A percentile compares a stretch with the other conserved stretches of the same genome.
Conservation (phyloP, 1,140 invertebrate genomes). For the Ceratoteleas bidentatus region DNA sequence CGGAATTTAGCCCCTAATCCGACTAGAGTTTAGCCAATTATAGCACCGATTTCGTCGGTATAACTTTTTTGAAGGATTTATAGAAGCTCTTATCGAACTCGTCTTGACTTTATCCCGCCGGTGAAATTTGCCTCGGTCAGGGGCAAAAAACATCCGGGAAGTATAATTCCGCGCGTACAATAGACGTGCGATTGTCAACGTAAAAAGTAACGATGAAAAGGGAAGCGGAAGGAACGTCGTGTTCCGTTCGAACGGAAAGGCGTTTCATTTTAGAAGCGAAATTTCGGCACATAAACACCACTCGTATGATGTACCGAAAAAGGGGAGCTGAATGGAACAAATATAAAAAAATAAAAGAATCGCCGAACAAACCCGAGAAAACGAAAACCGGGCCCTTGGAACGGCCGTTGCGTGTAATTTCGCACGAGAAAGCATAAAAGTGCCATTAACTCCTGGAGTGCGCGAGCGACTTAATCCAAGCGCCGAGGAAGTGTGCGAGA, state of each 20-base stretch:
- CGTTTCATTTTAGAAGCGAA: too few species aligned
- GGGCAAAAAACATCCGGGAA: constrained; percentile 25
- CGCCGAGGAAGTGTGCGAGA: constrained; percentile 33
- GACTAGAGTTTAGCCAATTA: constrained; percentile 67
- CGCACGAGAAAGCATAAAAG: constrained; percentile 19
- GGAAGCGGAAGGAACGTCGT: too few species aligned
- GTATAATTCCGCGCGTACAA: constrained; percentile 19
- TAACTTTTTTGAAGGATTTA: constrained; percentile 68
- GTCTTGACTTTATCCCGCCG: constrained; percentile 48
- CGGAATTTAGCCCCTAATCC: constrained; percentile 65
- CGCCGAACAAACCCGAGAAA: neutral
- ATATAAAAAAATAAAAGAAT: neutral
- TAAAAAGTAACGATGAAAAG: neutral
- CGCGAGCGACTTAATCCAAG: constrained; percentile 35
- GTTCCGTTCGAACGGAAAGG: too few species aligned
- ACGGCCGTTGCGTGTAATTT: constrained; percentile 30
- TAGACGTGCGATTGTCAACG: constrained; percentile 11
- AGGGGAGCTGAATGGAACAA: neutral
- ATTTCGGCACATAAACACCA: too few species aligned
- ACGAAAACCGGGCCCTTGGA: neutral
- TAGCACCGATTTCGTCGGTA: constrained; percentile 65
- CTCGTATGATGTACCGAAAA: too few species aligned
- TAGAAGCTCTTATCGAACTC: constrained; percentile 62
- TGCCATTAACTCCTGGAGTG: constrained; percentile 31
- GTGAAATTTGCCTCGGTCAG: constrained; percentile 57